Evolutionary conservation across 2,113 vertebrate genomes (phyloP).

Genomic region (Madoqua kirkii): DNA sequence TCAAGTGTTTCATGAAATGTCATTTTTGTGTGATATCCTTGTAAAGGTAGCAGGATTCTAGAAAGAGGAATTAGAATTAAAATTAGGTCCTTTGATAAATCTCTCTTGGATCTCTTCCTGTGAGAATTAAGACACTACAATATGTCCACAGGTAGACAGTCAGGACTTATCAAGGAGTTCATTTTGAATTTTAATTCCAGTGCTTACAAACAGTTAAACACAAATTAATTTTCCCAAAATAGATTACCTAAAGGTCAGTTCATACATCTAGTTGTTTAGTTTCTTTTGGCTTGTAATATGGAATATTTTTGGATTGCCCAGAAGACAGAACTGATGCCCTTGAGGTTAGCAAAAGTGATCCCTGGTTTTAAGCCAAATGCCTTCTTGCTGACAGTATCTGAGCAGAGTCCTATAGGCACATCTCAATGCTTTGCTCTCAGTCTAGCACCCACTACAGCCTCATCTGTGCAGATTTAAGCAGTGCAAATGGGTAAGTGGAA

Average conservation of each 20-base stretch:
- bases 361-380: background rate
- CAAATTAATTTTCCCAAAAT: background rate
- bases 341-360: background rate
- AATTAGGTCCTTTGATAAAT: background rate
- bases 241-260: background rate
- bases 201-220: background rate
- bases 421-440: background rate
- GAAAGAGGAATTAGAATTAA: background rate
- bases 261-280: background rate
- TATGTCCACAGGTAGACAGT: background rate
- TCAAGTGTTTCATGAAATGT: background rate
- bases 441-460: background rate
- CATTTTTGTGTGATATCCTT: background rate
- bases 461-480: background rate
- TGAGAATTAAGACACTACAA: background rate
- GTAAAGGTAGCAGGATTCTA: conserved; percentile 2
- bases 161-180: background rate
- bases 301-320: background rate
- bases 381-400: background rate
- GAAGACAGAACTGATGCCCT: background rate
- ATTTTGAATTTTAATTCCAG: conserved; percentile 20
- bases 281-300: background rate
- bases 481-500: background rate
- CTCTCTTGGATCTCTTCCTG: background rate
- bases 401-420: background rate